Evolutionary conservation across 2,797 vertebrate species (phyloP).

Genomic region (Enteromius mattozi): DNA sequence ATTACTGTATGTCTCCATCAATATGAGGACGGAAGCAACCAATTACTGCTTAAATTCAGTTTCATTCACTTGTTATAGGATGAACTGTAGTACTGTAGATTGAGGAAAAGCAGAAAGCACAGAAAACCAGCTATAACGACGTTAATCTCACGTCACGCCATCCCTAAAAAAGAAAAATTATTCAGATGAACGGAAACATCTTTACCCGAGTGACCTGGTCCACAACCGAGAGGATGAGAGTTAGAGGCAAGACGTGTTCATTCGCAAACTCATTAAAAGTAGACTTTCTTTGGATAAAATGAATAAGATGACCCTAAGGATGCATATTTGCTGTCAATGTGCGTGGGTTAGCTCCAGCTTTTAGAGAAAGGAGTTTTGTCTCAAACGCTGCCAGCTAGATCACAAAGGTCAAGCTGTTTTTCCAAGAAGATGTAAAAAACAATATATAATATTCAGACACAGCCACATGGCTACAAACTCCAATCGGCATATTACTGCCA

Average conservation of each 20-base stretch:
- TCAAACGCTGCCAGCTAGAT: constrained; percentile 27
- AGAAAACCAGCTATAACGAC: neutral
- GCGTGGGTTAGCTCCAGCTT: constrained; percentile 15
- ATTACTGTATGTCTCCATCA: neutral
- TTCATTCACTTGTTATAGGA: constrained; percentile 13
- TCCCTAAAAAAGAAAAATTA: neutral
- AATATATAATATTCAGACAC: neutral
- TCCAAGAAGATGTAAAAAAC: neutral
- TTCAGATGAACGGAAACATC: neutral
- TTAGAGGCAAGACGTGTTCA: constrained; percentile 23
- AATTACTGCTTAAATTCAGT: constrained; percentile 7
- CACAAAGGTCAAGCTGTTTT: constrained; percentile 27
- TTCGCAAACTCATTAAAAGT: constrained; percentile 40
- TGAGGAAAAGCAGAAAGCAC: neutral
- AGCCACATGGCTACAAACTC: neutral
- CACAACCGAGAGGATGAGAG: neutral
- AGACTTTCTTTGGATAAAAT: constrained; percentile 9
- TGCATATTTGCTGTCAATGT: constrained; percentile 2
- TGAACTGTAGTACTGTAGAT: constrained; percentile 2
- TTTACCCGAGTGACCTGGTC: neutral
- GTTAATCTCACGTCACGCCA: neutral
- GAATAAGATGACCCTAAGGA: constrained; percentile 23
- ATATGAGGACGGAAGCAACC: constrained; percentile 7
- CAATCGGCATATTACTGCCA: neutral
- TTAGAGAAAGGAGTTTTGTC: constrained; percentile 15